phyloP scores from a whole-genome alignment of 2,888 invertebrate genomes.

The Anagyrus pseudococci region DNA sequence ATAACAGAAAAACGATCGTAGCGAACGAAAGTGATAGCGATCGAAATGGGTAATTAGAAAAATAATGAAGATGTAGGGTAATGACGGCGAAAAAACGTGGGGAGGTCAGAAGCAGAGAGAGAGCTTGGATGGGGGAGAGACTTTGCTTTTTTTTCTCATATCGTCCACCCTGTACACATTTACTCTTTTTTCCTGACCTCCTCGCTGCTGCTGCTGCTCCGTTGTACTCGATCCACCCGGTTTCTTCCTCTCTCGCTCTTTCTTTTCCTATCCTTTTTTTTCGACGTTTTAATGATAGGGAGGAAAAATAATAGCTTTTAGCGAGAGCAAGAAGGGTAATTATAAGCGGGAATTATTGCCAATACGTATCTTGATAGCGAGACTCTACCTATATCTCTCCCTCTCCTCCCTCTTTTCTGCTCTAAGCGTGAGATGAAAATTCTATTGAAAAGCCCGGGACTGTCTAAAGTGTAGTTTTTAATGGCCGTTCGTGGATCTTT shows the following conservation, averaged over 20 bases:
- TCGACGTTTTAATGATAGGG: background rate
- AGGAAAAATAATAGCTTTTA: background rate
- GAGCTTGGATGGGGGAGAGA: background rate
- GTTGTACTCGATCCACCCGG: slow-evolving; percentile 2
- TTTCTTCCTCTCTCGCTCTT: background rate
- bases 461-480: too few species aligned
- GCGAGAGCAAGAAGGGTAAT: background rate
- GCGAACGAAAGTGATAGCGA: slow-evolving; percentile 30
- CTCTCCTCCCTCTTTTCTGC: too few species aligned
- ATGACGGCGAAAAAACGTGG: slow-evolving; percentile 12
- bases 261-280: background rate
- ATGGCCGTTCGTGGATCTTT: too few species aligned
- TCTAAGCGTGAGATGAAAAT: too few species aligned
- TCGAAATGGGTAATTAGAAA: slow-evolving; percentile 33
- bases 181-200: too few species aligned
- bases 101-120: too few species aligned
- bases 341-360: slow-evolving; percentile 1
- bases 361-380: background rate
- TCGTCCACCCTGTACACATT: background rate
- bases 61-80: slow-evolving; percentile 32
- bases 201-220: too few species aligned
- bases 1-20: slow-evolving; percentile 32
- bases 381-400: background rate
- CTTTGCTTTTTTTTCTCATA: background rate
- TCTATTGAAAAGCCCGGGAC: too few species aligned